Evolutionary conservation across 35 echinoderm and acorn worm genomes (phyloP).

Genomic region (Holothuria glaberrima): DNA sequence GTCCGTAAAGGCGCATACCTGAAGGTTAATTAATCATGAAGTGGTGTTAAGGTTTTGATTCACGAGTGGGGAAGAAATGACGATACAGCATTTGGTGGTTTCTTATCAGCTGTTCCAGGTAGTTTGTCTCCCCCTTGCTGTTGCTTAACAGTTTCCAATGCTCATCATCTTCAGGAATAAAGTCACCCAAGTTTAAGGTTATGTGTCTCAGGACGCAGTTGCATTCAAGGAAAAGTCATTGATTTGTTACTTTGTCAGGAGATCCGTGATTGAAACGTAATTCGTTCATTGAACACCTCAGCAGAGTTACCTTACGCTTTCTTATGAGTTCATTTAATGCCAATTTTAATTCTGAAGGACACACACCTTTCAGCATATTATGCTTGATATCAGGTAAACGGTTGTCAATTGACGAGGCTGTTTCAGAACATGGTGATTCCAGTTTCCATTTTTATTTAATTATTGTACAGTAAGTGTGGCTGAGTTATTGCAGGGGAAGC

Average conservation of each 20-base stretch:
- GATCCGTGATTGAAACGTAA: conserved; percentile 69
- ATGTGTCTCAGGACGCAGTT: conserved; percentile 45
- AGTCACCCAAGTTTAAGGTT: conserved; percentile 56
- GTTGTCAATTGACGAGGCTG: conserved; percentile 8
- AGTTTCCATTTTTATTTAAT: not conserved
- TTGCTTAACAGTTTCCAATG: conserved; percentile 46
- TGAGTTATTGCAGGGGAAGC: not conserved
- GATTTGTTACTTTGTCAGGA: conserved; percentile 53
- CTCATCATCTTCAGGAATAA: conserved; percentile 57
- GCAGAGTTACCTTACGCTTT: not conserved
- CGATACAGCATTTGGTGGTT: conserved; percentile 58
- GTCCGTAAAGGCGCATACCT: not conserved
- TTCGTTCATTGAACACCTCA: conserved; percentile 25
- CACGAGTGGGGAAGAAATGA: not conserved
- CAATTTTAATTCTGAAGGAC: not conserved
- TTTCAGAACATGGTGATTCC: conserved; percentile 65
- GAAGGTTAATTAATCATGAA: conserved; percentile 46
- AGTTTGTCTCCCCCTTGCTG: conserved; percentile 6
- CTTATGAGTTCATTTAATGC: not conserved
- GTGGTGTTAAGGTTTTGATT: conserved; percentile 50
- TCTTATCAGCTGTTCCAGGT: conserved; percentile 31
- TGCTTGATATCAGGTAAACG: conserved; percentile 30
- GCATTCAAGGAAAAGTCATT: not conserved
- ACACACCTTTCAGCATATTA: conserved; percentile 39
- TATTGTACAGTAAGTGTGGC: conserved; percentile 40